These are phyloP conservation scores for Acanthopleura granulata DNA, from an alignment of 2,888 invertebrate genomes.

Conservation along the genomic window DNA sequence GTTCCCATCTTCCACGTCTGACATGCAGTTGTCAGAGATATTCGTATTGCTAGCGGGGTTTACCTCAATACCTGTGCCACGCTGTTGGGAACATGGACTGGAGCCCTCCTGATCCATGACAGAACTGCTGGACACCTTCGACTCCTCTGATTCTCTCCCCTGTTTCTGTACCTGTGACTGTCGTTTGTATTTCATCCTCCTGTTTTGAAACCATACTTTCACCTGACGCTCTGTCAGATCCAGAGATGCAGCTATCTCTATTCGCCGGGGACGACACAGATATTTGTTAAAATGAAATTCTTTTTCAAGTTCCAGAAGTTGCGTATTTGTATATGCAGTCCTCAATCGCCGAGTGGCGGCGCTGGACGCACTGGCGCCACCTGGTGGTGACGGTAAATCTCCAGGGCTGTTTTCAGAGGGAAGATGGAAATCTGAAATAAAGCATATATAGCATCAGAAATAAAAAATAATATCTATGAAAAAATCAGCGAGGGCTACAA, in stretches of 20 bases:
- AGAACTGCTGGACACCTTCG: background rate
- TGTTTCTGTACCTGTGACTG: constrained; percentile 54
- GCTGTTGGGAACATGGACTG: background rate
- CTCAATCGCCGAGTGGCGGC: constrained; percentile 74
- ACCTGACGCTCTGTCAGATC: constrained; percentile 83
- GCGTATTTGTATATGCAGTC: constrained; percentile 86
- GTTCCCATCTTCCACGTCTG: background rate
- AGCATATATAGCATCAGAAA: no score
- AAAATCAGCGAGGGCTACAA: no score
- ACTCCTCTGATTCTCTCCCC: constrained; percentile 2
- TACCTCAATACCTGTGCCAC: background rate
- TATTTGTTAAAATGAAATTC: constrained; percentile 84
- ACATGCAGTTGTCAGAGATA: background rate
- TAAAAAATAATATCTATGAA: no score
- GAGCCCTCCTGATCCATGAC: background rate
- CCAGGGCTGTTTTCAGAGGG: constrained; percentile 31
- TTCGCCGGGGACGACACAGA: constrained; percentile 82
- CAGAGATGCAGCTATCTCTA: constrained; percentile 81
- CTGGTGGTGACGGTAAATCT: constrained; percentile 16
- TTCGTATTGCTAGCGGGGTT: background rate
- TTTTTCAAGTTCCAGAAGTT: constrained; percentile 85
- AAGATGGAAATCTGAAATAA: constrained; percentile 38
- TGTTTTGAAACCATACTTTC: constrained; percentile 99
- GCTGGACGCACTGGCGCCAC: background rate
- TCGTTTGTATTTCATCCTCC: constrained; percentile 86